These are phyloP conservation scores for Tachystola acroxantha DNA, from an alignment of 2,888 invertebrate species.

Conservation along the genomic window DNA sequence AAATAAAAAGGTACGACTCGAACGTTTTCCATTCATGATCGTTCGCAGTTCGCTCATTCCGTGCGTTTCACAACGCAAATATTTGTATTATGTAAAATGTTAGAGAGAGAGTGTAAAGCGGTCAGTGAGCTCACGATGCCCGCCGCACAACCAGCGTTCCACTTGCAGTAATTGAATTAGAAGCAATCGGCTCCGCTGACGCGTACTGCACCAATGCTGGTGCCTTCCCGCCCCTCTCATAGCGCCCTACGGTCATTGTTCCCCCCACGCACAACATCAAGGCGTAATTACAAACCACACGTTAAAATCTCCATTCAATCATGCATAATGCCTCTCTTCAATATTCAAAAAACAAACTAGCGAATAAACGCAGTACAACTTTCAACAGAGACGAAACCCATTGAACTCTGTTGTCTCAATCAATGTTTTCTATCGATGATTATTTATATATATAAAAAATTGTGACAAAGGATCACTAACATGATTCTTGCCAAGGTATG, in stretches of 20 bases:
- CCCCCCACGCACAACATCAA: slow-evolving; percentile 23
- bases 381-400: no score
- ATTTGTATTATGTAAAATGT: slow-evolving; percentile 31
- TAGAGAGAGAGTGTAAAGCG: slow-evolving; percentile 28
- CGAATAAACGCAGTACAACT: background rate
- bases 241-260: slow-evolving; percentile 44
- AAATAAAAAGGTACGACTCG: slow-evolving; percentile 12
- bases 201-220: slow-evolving; percentile 28
- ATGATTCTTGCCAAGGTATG: no score
- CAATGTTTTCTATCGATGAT: no score
- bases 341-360: background rate
- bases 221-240: slow-evolving; percentile 31
- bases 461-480: no score
- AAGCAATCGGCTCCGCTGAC: slow-evolving; percentile 54
- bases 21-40: slow-evolving; percentile 22
- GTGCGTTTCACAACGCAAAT: slow-evolving; percentile 28
- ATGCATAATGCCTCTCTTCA: slow-evolving; percentile 1
- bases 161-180: slow-evolving; percentile 73
- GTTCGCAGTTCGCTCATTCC: slow-evolving; percentile 16
- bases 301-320: slow-evolving; percentile 7
- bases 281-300: slow-evolving; percentile 11
- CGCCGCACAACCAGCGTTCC: slow-evolving; percentile 46
- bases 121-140: slow-evolving; percentile 29
- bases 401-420: no score
- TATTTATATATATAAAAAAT: no score